Conservation (phyloP, 2,113 vertebrate genomes). For the Rostratula benghalensis region DNA sequence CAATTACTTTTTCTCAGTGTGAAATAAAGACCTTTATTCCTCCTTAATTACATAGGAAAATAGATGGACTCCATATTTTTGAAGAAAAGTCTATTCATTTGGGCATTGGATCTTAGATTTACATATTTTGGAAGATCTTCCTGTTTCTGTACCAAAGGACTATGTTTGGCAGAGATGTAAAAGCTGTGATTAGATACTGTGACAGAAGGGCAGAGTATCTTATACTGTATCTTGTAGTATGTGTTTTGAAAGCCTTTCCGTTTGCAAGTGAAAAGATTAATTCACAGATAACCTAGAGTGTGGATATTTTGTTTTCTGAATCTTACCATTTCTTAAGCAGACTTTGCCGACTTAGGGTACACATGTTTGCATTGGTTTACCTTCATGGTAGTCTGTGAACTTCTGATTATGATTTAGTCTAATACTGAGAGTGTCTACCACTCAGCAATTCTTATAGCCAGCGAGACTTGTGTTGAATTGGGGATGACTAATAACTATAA, state of each 20-base stretch:
- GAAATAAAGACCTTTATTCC: background rate
- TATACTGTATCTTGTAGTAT: background rate
- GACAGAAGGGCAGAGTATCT: background rate
- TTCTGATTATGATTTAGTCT: background rate
- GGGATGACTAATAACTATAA: background rate
- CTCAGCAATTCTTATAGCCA: background rate
- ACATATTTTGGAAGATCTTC: background rate
- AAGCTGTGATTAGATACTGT: background rate
- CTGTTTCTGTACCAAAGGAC: background rate
- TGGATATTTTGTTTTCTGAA: background rate
- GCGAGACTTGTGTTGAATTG: background rate
- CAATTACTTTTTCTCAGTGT: background rate
- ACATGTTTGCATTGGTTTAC: background rate
- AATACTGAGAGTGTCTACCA: background rate
- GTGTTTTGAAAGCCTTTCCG: background rate
- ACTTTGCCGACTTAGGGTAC: background rate
- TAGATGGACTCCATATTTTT: background rate
- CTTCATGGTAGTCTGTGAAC: background rate
- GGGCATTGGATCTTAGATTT: background rate
- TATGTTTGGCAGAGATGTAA: background rate
- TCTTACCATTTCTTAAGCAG: background rate
- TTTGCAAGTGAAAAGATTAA: background rate
- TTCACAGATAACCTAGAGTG: background rate
- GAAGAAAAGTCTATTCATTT: background rate
- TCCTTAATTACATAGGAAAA: background rate